Evolutionary conservation across 1,140 invertebrate species (phyloP).

Genomic region (Octopus sinensis): DNA sequence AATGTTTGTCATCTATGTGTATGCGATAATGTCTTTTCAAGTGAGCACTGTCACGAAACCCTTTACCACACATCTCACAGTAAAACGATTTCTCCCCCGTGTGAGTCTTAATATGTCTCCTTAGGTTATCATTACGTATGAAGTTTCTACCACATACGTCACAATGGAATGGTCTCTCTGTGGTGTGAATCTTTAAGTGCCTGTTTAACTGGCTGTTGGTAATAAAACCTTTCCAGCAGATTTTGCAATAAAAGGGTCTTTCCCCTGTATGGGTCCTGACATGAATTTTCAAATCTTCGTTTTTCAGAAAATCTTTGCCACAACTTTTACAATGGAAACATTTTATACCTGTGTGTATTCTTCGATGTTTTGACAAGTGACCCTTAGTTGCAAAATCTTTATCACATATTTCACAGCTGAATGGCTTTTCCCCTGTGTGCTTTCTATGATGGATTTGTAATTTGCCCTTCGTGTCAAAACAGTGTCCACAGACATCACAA

Average conservation of each 20-base stretch:
- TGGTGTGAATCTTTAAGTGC: constrained; percentile 93
- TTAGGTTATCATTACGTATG: neutral
- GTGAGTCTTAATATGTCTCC: constrained; percentile 4
- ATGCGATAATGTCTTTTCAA: neutral
- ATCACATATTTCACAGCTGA: constrained; percentile 34
- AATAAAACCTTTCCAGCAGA: constrained; percentile 11
- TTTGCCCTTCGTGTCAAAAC: constrained; percentile 18
- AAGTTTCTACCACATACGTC: neutral
- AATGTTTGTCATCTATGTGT: neutral
- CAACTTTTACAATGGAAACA: constrained; percentile 57
- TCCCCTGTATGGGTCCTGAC: constrained; percentile 19
- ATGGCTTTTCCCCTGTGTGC: constrained; percentile 40
- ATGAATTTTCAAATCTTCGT: constrained; percentile 17
- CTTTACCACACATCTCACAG: neutral
- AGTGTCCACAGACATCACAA: constrained; percentile 25
- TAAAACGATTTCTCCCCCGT: neutral
- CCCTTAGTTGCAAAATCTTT: constrained; percentile 38
- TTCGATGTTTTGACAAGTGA: constrained; percentile 31
- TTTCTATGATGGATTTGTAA: constrained; percentile 25
- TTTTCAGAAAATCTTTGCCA: constrained; percentile 79
- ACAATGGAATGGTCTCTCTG: neutral
- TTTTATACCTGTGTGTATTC: constrained; percentile 30
- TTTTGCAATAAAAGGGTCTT: constrained; percentile 13
- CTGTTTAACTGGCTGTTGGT: constrained; percentile 18
- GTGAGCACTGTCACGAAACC: neutral